Base-by-base conservation (phyloP, 2,113 vertebrate species). In the Columba janthina region DNA sequence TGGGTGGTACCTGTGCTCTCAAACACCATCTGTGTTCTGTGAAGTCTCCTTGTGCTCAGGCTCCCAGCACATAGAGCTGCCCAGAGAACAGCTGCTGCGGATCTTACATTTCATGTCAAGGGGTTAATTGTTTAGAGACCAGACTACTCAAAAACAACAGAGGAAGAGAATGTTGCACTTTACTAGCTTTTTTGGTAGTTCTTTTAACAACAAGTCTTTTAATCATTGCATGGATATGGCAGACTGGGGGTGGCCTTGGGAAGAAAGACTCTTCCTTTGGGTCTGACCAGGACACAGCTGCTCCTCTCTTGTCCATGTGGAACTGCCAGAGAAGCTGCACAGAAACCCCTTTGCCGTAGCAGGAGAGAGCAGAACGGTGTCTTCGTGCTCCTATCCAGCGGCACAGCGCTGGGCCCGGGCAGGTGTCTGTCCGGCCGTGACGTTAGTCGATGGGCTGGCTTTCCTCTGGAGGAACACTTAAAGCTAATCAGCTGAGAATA, bases 331-430 rank as follows among this genome's bases (percentile, higher is more conserved):
- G 87, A 32, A 81, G 73, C 74, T 90, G 85, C 82, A 20, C 5
- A 1, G 58, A 84, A 58, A 25, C 1, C 12, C 38, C 12, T 50
- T 53, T 65, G 31, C 56, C 19, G 6, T 22, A 57, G 76, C 46
- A 72, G 61, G 16, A 46, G 57, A 10, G 28, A 69, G 32, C 1
- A 65, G 65, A 53, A 5, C 1, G 2, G 42, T 38, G 60, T 12
- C 51, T 48, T 36, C 0, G 0, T 36, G 77, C n/a, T 78, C 28
- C 31, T 7, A 2, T 21, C 18, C 22, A 11, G 57, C 6, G 14
- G 24, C 51, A 26, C 16, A 5, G n/a, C 26, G 28, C 64, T 74
- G 71, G 50, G 61, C 18, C 24, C 19, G 46, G 46, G 13, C 15
- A 6, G 0, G 1, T 5, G 1, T 73, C 66, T 62, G 58, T 14